A percentile compares a stretch with the other conserved stretches of the same genome.
Conservation (phyloP, 2,797 vertebrate species). For the Ciconia nigra region DNA sequence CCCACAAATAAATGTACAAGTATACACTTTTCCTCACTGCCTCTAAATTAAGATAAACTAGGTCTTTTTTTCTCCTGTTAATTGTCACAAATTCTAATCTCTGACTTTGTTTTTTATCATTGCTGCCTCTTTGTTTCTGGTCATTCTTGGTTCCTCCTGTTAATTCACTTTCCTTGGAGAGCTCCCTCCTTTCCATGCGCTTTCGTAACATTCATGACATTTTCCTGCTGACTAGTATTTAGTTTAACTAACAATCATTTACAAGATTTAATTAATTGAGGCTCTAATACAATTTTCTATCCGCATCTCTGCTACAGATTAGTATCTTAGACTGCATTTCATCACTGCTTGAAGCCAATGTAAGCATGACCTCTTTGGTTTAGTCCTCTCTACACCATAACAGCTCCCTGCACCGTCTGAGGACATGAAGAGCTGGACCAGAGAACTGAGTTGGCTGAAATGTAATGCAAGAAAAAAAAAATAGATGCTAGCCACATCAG, state of each 20-base stretch:
- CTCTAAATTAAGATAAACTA: background rate
- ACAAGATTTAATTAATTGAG: background rate
- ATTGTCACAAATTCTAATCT: background rate
- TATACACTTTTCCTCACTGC: background rate
- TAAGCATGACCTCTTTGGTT: background rate
- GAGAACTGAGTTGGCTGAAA: background rate
- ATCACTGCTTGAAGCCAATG: background rate
- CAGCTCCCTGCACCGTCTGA: background rate
- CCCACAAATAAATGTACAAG: background rate
- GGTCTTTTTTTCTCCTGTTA: background rate
- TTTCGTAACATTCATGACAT: background rate
- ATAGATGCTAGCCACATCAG: background rate
- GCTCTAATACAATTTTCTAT: background rate
- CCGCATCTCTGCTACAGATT: background rate
- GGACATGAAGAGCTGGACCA: background rate
- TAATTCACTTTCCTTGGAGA: background rate
- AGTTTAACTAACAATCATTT: background rate
- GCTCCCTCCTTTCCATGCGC: background rate
- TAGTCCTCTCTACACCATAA: background rate
- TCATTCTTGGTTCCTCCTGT: background rate
- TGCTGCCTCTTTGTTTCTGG: background rate
- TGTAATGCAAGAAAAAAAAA: background rate
- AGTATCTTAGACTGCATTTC: background rate
- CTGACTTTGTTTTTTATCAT: background rate
- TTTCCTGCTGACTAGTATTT: background rate